Percentiles rank a stretch among this genome's conserved stretches.
Conservation (phyloP, 2,797 vertebrate genomes). For the Sphaeramia orbicularis region DNA sequence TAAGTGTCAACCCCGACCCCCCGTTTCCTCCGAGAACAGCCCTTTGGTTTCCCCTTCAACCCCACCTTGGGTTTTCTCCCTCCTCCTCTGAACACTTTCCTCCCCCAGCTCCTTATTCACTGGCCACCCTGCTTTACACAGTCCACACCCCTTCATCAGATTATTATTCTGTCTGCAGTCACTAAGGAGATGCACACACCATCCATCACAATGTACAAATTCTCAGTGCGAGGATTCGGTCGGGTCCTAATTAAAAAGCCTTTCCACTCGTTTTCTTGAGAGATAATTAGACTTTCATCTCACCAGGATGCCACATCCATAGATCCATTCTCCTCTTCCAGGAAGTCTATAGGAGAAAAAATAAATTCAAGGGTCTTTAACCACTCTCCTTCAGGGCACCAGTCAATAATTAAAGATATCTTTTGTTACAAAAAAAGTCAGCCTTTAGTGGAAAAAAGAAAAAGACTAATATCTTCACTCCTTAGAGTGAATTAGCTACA, state of each 20-base stretch:
- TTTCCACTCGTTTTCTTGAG: slow-evolving; percentile 94
- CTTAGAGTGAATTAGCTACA: slow-evolving; percentile 51
- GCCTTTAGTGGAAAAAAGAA: slow-evolving; percentile 52
- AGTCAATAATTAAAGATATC: slow-evolving; percentile 98
- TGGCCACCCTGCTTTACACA: slow-evolving; percentile 60
- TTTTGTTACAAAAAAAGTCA: slow-evolving; percentile 85
- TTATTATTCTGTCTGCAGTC: slow-evolving; percentile 92
- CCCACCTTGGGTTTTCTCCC: slow-evolving; percentile 7
- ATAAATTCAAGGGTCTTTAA: slow-evolving; percentile 89
- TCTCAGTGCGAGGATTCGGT: slow-evolving; percentile 91
- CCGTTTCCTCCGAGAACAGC: background rate
- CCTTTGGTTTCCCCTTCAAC: slow-evolving; percentile 13
- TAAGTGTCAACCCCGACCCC: slow-evolving; percentile 21
- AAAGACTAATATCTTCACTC: slow-evolving; percentile 56
- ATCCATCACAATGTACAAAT: slow-evolving; percentile 98
- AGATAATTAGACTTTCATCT: slow-evolving; percentile 99
- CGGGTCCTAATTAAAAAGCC: slow-evolving; percentile 97
- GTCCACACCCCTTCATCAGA: slow-evolving; percentile 82
- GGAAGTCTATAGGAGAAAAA: slow-evolving; percentile 90
- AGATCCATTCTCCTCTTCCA: slow-evolving; percentile 95
- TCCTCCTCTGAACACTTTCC: slow-evolving; percentile 22
- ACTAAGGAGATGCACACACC: slow-evolving; percentile 91
- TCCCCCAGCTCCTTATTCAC: slow-evolving; percentile 42
- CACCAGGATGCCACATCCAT: slow-evolving; percentile 94
- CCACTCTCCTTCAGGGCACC: slow-evolving; percentile 91